A percentile compares a stretch with the other conserved stretches of the same genome.
Evolutionary conservation across 2,797 vertebrate genomes (phyloP).

Genomic region (Pampus argenteus): DNA sequence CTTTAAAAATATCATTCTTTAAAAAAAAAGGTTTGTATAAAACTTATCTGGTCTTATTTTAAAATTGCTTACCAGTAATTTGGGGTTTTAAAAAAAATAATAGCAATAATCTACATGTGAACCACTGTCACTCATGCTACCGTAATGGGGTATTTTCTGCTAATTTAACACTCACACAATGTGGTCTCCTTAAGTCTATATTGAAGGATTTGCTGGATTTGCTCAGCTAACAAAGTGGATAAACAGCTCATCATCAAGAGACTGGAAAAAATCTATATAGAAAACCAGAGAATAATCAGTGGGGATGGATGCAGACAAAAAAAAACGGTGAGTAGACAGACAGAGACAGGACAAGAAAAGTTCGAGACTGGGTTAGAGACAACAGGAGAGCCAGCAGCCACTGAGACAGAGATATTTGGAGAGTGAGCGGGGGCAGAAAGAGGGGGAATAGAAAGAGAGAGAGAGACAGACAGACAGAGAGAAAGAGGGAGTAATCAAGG

Average conservation of each 20-base stretch:
- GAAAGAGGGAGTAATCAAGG: conserved; percentile 75
- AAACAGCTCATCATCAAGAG: conserved; percentile 16
- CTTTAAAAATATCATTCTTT: not conserved
- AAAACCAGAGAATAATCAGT: conserved; percentile 29
- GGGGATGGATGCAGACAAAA: conserved; percentile 28
- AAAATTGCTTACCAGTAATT: not conserved
- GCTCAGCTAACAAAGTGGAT: conserved; percentile 6
- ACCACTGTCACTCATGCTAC: not conserved
- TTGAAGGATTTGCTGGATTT: conserved; percentile 19
- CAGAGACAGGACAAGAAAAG: conserved; percentile 39
- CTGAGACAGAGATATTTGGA: conserved; percentile 55
- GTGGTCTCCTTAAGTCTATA: conserved; percentile 1
- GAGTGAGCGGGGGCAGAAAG: conserved; percentile 47
- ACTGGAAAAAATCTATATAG: conserved; percentile 15
- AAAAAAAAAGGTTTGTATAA: not conserved
- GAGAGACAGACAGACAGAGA: conserved; percentile 12
- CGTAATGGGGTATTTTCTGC: not conserved
- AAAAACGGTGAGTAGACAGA: conserved; percentile 24
- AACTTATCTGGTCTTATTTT: not conserved
- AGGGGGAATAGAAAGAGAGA: conserved; percentile 45
- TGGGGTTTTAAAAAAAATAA: not conserved
- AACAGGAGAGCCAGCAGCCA: conserved; percentile 55
- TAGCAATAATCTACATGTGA: not conserved
- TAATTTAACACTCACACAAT: not conserved
- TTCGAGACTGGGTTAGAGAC: conserved; percentile 50